Evolutionary conservation across 2,888 invertebrate species (phyloP).

Genomic region (Resseliella maxima): DNA sequence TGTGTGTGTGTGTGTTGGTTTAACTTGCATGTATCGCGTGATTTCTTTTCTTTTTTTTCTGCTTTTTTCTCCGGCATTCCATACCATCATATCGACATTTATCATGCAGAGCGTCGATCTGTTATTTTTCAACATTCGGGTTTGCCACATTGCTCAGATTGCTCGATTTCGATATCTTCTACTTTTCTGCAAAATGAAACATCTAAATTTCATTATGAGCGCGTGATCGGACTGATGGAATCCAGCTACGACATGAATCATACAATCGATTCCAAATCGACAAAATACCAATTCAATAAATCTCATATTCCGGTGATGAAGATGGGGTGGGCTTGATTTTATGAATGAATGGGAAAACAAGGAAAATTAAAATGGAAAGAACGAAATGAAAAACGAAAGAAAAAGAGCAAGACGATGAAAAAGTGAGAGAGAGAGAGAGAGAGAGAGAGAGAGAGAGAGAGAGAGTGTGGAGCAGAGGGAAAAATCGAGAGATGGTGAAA

Average conservation of each 20-base stretch:
- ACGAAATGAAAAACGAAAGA: too few relatives aligned
- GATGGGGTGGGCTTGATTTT: too few relatives aligned
- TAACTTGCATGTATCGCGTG: slow-evolving; percentile 36
- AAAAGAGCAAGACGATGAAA: too few relatives aligned
- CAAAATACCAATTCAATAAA: not conserved
- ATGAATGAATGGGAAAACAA: too few relatives aligned
- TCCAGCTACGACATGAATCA: not conserved
- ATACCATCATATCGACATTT: slow-evolving; percentile 39
- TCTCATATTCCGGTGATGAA: not conserved
- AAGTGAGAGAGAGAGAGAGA: too few relatives aligned
- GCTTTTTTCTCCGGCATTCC: not conserved
- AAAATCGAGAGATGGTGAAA: too few relatives aligned
- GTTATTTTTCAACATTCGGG: not conserved
- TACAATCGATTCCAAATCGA: not conserved
- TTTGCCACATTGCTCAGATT: not conserved
- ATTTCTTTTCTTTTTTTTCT: not conserved
- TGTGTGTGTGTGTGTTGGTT: too few relatives aligned
- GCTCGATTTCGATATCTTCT: not conserved
- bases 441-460: too few relatives aligned
- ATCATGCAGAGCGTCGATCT: slow-evolving; percentile 48
- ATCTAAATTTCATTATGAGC: slow-evolving; percentile 48
- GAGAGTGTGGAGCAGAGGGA: too few relatives aligned
- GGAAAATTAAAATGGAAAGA: too few relatives aligned
- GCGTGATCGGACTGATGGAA: slow-evolving; percentile 24
- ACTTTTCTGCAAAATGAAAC: not conserved